Percentiles rank a stretch among this genome's conserved stretches.
These are phyloP conservation scores for Hemitrygon akajei DNA, from an alignment of 2,797 vertebrate species.

Conservation along the genomic window DNA sequence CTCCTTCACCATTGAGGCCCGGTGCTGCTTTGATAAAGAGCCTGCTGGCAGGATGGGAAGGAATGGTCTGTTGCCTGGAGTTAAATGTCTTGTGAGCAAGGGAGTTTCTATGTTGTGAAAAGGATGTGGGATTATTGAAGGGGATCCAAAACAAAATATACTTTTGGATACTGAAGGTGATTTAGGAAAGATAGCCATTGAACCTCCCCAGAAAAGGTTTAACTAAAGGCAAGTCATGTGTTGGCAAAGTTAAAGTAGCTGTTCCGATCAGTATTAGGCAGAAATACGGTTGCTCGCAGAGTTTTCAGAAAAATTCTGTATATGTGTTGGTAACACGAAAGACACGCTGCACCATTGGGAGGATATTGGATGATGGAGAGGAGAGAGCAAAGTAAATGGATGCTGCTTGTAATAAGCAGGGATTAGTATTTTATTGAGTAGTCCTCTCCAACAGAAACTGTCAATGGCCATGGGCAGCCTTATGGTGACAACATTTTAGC, in stretches of 20 bases:
- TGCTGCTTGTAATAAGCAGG: not conserved
- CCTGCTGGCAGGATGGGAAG: too few relatives aligned
- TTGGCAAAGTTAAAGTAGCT: not conserved
- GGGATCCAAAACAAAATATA: not conserved
- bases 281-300: not conserved
- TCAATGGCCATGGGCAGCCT: not conserved
- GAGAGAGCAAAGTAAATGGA: not conserved
- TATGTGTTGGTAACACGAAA: not conserved
- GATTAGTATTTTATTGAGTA: not conserved
- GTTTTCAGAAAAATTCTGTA: not conserved
- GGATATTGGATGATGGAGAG: not conserved
- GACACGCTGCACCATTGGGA: not conserved
- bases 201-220: not conserved
- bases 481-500: not conserved
- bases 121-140: not conserved
- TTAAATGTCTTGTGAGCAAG: too few relatives aligned
- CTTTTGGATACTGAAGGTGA: not conserved
- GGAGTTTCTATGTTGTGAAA: not conserved
- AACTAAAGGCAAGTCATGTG: not conserved
- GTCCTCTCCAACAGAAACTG: not conserved
- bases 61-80: too few relatives aligned
- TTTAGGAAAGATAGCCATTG: not conserved
- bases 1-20: too few relatives aligned
- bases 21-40: too few relatives aligned
- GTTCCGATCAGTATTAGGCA: not conserved